These are phyloP conservation scores for Mixornis gularis DNA, from an alignment of 2,113 vertebrate species.

Conservation along the genomic window DNA sequence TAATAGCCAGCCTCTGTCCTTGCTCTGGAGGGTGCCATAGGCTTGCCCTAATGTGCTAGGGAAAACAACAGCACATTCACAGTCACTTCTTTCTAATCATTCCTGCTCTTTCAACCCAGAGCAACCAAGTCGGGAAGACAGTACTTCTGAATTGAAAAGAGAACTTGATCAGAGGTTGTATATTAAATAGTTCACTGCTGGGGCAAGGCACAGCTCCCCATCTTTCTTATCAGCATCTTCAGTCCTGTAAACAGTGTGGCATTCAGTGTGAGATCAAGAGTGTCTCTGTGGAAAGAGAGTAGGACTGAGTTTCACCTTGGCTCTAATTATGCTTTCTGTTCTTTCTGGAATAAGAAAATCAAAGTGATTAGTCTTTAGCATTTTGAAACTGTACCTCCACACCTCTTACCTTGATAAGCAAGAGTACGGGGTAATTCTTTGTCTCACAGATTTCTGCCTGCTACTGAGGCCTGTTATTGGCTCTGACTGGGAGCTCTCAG, in stretches of 20 bases:
- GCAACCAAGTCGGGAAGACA: neutral
- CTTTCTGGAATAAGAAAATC: neutral
- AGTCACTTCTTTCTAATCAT: neutral
- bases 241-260: neutral
- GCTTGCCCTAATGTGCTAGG: neutral
- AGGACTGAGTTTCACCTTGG: neutral
- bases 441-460: neutral
- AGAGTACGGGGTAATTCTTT: neutral
- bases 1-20: neutral
- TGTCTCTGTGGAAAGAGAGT: neutral
- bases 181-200: neutral
- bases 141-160: neutral
- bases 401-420: neutral
- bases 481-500: neutral
- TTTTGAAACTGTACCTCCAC: neutral
- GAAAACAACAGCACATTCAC: neutral
- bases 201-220: neutral
- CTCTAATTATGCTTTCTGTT: neutral
- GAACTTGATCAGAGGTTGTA: neutral
- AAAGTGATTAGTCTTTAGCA: neutral
- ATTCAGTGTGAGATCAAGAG: neutral
- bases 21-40: rapidly evolving
- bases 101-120: neutral
- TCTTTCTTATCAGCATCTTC: neutral
- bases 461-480: neutral